Conservation (phyloP, 2,888 invertebrate genomes). For the Temnothorax unifasciatus region DNA sequence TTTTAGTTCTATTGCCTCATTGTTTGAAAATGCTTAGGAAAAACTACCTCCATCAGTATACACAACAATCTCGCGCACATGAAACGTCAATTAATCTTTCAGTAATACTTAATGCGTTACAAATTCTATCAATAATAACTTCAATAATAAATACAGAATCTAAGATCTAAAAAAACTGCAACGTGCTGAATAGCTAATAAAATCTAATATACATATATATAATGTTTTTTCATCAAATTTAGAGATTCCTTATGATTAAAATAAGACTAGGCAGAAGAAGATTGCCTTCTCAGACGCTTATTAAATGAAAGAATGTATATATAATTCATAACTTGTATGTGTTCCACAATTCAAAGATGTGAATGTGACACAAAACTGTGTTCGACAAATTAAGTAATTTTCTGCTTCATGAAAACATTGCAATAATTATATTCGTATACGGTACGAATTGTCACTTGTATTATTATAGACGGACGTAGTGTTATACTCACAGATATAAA, state of each 20-base stretch:
- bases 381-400: neutral
- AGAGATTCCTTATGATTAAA: conserved; percentile 4
- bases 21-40: conserved; percentile 23
- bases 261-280: neutral
- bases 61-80: conserved; percentile 4
- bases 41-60: conserved; percentile 44
- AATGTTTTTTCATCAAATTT: neutral
- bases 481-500: conserved; percentile 18
- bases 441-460: neutral
- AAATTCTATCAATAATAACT: neutral
- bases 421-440: conserved; percentile 8
- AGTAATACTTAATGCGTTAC: neutral
- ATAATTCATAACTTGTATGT: conserved; percentile 10
- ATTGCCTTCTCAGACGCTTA: neutral
- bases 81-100: conserved; percentile 13
- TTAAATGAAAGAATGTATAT: neutral
- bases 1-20: conserved; percentile 35
- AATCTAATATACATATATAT: neutral
- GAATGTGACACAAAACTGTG: neutral
- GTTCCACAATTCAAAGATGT: neutral
- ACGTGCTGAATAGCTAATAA: neutral
- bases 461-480: neutral
- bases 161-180: neutral
- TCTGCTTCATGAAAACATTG: neutral
- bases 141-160: neutral